phyloP scores from a whole-genome alignment of 2,888 invertebrate genomes.

The Melolontha melolontha region DNA sequence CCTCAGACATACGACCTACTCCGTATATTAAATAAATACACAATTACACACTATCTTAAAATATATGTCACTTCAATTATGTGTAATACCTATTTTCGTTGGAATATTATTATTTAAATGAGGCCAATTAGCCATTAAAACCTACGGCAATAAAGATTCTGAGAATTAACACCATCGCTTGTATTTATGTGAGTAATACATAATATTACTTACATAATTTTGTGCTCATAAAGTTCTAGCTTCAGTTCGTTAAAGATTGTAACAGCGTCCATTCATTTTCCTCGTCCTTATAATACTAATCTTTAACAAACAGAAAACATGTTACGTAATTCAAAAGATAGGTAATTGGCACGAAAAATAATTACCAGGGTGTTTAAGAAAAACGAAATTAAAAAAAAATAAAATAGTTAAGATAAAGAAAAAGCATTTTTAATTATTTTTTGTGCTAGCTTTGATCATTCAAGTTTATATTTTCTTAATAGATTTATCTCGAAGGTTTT shows the following conservation, averaged over 20 bases:
- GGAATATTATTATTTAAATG: conserved; percentile 30
- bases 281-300: too few relatives aligned
- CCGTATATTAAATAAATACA: too few relatives aligned
- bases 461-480: conserved; percentile 35
- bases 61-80: conserved; percentile 21
- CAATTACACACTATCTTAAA: not conserved
- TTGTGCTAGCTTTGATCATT: conserved; percentile 17
- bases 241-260: not conserved
- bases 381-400: conserved; percentile 4
- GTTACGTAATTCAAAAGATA: too few relatives aligned
- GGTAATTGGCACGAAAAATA: too few relatives aligned
- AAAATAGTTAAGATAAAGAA: conserved; percentile 11
- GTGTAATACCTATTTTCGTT: conserved; percentile 31
- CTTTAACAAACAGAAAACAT: too few relatives aligned
- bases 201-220: not conserved
- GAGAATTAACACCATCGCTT: conserved; percentile 13
- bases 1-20: too few relatives aligned
- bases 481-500: conserved; percentile 3
- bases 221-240: conserved; percentile 10
- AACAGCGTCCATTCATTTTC: too few relatives aligned
- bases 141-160: conserved; percentile 32
- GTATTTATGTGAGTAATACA: too few relatives aligned
- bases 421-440: conserved; percentile 11
- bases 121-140: conserved; percentile 32
- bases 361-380: not conserved